Evolutionary conservation across 2,797 vertebrate species (phyloP).

Genomic region (Harpagifer antarcticus): DNA sequence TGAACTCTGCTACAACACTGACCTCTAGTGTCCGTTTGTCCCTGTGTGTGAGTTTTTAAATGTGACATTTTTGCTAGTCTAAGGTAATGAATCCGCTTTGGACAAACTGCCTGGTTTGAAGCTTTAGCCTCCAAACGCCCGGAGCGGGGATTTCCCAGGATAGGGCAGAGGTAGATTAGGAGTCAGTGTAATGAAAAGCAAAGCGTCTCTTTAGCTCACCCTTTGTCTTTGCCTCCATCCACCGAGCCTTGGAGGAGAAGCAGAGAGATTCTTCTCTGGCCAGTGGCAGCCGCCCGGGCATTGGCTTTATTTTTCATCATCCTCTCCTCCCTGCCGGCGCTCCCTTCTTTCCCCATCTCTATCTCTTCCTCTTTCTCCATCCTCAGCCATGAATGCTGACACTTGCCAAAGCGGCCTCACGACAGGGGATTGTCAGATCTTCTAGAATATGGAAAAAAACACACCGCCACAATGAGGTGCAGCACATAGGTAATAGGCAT

Average conservation of each 20-base stretch:
- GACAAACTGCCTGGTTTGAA: conserved; percentile 78
- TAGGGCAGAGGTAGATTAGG: conserved; percentile 84
- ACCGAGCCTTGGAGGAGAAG: conserved; percentile 61
- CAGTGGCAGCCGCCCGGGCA: conserved; percentile 69
- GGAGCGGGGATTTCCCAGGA: conserved; percentile 81
- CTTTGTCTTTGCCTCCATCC: conserved; percentile 79
- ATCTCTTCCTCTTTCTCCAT: conserved; percentile 41
- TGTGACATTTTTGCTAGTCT: conserved; percentile 75
- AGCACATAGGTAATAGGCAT: conserved; percentile 80
- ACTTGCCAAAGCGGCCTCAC: conserved; percentile 62
- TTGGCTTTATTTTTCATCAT: conserved; percentile 78
- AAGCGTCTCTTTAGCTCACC: conserved; percentile 77
- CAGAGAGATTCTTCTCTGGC: conserved; percentile 69
- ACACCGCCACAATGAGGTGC: conserved; percentile 56
- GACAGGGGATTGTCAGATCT: conserved; percentile 77
- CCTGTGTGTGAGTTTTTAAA: conserved; percentile 49
- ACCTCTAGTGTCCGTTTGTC: conserved; percentile 91
- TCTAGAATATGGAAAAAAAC: conserved; percentile 76
- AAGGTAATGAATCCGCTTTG: conserved; percentile 83
- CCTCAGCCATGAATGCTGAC: conserved; percentile 49
- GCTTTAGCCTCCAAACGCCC: conserved; percentile 77
- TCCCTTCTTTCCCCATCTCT: conserved; percentile 47
- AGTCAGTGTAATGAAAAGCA: conserved; percentile 81
- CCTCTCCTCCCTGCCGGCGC: conserved; percentile 63
- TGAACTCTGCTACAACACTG: conserved; percentile 94